Conservation (phyloP, 2,888 invertebrate species). For the Cremastobaeus sp. region DNA sequence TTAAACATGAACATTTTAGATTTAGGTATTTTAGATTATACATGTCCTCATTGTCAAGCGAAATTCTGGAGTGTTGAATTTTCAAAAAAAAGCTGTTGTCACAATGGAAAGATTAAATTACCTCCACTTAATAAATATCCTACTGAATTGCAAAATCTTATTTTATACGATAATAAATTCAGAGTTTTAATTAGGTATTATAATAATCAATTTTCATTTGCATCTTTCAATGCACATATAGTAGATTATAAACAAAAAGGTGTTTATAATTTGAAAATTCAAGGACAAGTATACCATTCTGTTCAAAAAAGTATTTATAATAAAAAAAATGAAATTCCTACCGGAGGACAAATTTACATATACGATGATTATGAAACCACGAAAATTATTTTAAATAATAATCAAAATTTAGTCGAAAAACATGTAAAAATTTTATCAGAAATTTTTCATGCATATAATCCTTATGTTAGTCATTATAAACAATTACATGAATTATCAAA, state of each 20-base stretch:
- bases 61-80: conserved; percentile 2
- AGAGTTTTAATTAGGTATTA: conserved; percentile 12
- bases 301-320: background rate
- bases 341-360: conserved; percentile 10
- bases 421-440: conserved; percentile 11
- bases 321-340: background rate
- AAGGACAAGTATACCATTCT: conserved; percentile 4
- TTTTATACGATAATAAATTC: conserved; percentile 9
- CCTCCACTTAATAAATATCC: conserved; percentile 4
- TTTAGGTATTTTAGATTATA: conserved; percentile 5
- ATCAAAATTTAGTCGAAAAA: background rate
- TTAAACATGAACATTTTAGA: background rate
- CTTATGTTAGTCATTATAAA: conserved; percentile 16
- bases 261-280: conserved; percentile 16
- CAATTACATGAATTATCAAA: conserved; percentile 15
- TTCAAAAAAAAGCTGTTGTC: background rate
- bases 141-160: conserved; percentile 3
- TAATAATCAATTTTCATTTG: conserved; percentile 20
- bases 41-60: background rate
- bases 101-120: conserved; percentile 17
- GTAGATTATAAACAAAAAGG: conserved; percentile 7
- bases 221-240: conserved; percentile 7
- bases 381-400: conserved; percentile 14
- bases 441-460: conserved; percentile 11
- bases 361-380: conserved; percentile 12